Base-by-base conservation (phyloP, 2,113 vertebrate genomes). In the Elaphurus davidianus region DNA sequence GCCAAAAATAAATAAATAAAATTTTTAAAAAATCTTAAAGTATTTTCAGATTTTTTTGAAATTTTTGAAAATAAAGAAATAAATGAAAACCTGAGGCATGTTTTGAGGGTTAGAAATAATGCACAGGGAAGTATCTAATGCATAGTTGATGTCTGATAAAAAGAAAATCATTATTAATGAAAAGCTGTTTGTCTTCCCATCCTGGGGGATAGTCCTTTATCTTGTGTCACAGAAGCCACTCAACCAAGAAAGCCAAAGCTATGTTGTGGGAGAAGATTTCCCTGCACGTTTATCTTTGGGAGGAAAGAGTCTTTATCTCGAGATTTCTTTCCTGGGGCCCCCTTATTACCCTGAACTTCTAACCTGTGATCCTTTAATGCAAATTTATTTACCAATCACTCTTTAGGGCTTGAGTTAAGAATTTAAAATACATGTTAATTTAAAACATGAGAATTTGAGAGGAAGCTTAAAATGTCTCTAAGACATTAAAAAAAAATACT, bases 401-500 rank as follows among this genome's bases (percentile, higher is more conserved):
- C 54, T 93, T 96, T 71, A 36, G 47, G 67, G 67, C 45, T 92
- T 94, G n/a, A 36, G 82, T 74, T 84, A 87, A 76, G 71, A 76
- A 43, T 43, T 76, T 83, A 76, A 97, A 95, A 88, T 82, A 30
- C 45, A 19, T 87, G 84, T 94, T 94, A 92, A 81, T 71, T 94
- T 98, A 91, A 97, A 93, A 71, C 86, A 52, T 43, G 74, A 96
- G 10, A 28, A 47, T 84, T 91, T 78, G 40, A 33, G 50, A 93
- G 33, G 30, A 76, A 91, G 17, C 50, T 86, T 89, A 84, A 88
- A 78, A 45, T 88, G 27, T 81, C 21, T 84, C 54, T 60, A 40
- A 71, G 71, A 57, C 62, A 92, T 84, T 57, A 5, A 28, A 45
- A 45, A 45, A 78, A 78, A 78, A 28, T 45, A 45, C 43, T 28